Evolutionary conservation across 2,113 vertebrate species (phyloP).

Genomic region (Lampris incognitus): DNA sequence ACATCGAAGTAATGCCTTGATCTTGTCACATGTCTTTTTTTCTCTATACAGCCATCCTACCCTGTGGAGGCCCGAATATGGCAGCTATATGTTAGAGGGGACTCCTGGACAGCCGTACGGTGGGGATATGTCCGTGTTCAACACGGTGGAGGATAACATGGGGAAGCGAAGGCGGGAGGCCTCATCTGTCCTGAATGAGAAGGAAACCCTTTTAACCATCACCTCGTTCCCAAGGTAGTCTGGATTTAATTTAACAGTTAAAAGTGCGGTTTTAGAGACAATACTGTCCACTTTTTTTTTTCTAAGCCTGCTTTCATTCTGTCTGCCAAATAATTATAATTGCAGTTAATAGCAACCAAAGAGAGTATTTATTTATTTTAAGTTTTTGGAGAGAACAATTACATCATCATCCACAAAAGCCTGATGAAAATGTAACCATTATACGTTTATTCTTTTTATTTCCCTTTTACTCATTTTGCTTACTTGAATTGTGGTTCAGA

Average conservation of each 20-base stretch:
- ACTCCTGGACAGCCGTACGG: slow-evolving; percentile 97
- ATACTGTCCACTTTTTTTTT: background rate
- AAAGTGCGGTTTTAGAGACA: background rate
- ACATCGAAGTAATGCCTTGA: background rate
- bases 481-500: slow-evolving; percentile 70
- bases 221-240: slow-evolving; percentile 94
- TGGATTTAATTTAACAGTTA: background rate
- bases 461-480: background rate
- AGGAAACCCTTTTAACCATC: slow-evolving; percentile 91
- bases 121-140: slow-evolving; percentile 98
- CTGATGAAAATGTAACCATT: too few species aligned
- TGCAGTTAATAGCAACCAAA: too few species aligned
- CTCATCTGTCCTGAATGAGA: slow-evolving; percentile 85
- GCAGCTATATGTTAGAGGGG: slow-evolving; percentile 98
- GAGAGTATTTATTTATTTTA: background rate
- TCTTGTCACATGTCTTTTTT: slow-evolving; percentile 5
- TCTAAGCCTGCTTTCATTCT: too few species aligned
- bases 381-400: too few species aligned
- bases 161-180: slow-evolving; percentile 92
- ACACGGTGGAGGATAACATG: slow-evolving; percentile 99
- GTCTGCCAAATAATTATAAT: too few species aligned
- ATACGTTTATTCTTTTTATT: background rate
- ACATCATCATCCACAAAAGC: too few species aligned
- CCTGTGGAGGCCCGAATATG: slow-evolving; percentile 97
- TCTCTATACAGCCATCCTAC: slow-evolving; percentile 90